Base-by-base conservation (phyloP, 2,113 vertebrate species). In the Scophthalmus maximus region DNA sequence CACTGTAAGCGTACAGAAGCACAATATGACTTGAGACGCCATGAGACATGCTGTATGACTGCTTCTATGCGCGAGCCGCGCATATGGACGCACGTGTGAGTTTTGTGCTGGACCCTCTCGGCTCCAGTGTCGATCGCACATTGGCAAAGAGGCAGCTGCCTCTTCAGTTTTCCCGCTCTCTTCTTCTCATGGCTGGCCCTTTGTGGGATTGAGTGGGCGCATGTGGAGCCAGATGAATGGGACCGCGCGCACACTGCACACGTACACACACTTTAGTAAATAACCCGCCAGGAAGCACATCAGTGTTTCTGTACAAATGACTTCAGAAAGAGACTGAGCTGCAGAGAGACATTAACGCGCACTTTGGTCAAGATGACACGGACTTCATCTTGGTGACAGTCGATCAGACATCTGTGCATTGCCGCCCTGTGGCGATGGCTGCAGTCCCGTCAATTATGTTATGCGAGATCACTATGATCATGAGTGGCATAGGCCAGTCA, bases 181-280 rank as follows among this genome's bases (percentile, higher is more conserved):
- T 84, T 66, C 76, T 86, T 86, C 84, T 88, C 81, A 73, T 86
- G 74, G 79, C 84, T 86, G 73, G 84, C 58, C 85, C 81, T 91
- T 92, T 91, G 89, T 91, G 85, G 79, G 80, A 71, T 73, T 60
- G 82, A 92, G 90, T 90, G 89, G 91, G 79, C 86, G 85, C 90
- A 92, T 91, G 91, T 92, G 91, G 90, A 92, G 91, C 87, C 63
- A 68, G 79, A 78, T 89, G 91, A 92, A 92, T 92, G 83, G 84
- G 76, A 80, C 87, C 73, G 79, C 83, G 42, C 42, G 42, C 29
- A 5, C 76, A 60, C 75, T 29, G 27, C 32, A 40, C 78, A 47
- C 80, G 62, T 53, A 84, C 68, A 61, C 76, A 78, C 61, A 76
- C 82, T 89, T 89, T 84, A n/a, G 79, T 88, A 90, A 90, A 91